Base-by-base conservation (phyloP, 2,113 vertebrate species). In the Lamprotornis superbus region DNA sequence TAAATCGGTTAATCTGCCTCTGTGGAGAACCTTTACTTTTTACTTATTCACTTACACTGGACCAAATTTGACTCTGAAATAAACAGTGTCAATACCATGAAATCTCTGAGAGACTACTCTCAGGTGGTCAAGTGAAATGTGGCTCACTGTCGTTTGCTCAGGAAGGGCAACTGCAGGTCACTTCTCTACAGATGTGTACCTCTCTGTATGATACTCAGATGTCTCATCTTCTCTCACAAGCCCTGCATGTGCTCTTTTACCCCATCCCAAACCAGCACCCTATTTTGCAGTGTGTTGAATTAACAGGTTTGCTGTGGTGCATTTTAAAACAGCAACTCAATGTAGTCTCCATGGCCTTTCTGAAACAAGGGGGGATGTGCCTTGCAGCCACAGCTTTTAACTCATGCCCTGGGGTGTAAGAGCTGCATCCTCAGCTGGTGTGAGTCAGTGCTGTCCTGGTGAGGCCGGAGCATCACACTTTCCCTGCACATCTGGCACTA, bases 11-110 rank as follows among this genome's bases (percentile, higher is more conserved):
- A 20, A 55, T 87, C 35, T 80, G 80, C 24, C 52, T 89, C 55
- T 69, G 2, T 25, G 67, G 47, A 87, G 53, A 64, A 55, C 19
- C 40, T 96, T 59, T 77, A 28, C 78, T 52, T 57, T 25, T 61
- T 53, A 47, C 55, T 76, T 93, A 71, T 2, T 69, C 24, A 35
- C 56, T 69, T 69, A 89, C 73, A 90, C 80, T 96, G 94, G 91
- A 95, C 85, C 95, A 96, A 93, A 96, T 91, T 90, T 86, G 86
- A 63, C 83, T 74, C 77, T 84, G 70, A 76, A 90, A 49, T 70
- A 67, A 77, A 61, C 0, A 0, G 25, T 22, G 15, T 91, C 74
- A 40, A 11, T 75, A 84, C 47, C 77, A 53, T 78, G 61, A 89
- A 75, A 81, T 64, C n/a, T 81, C 8, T 30, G 86, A 92, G 85